Evolutionary conservation across 2,888 invertebrate genomes (phyloP), one percentile per base, ranked within the genome.

Genomic region (Sclerodermus sp.): DNA sequence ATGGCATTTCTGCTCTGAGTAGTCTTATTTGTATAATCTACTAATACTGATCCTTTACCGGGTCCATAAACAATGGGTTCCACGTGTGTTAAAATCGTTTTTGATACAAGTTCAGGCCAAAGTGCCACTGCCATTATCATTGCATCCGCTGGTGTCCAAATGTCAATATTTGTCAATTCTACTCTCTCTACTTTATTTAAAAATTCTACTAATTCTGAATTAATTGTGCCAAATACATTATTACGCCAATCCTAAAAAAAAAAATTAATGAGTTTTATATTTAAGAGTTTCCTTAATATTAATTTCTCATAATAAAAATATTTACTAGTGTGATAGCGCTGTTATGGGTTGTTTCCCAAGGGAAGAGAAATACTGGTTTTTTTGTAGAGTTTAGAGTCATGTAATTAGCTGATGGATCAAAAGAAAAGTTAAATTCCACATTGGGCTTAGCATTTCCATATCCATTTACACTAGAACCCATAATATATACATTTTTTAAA

Each of bases 361-460:
- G 82, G 1, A 82, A 58, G 8, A 85, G 51, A 8, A 13, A 45
- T 30, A 10, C 80, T 71, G 0, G 79, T 79, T 44, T 71, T 53
- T 74, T 42, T 8, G 23, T 41, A 3, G 57, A 76, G 68, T 79
- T 77, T 8, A 86, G 67, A 1, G 82, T 80, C 17, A 85, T 79
- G 31, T 74, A 74, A 17, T 84, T 84, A 2, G 85, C 82, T 58
- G 85, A 84, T 0, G 86, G 84, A 67, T 87, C 86, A 48, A 71
- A 72, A 43, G 70, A 66, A 59, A 86, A 85, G 69, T 87, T 87
- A 66, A 82, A 86, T 65, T 87, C 86, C 1, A 81, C 79, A 12
- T 79, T 69, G 1, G 78, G 72, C 1, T 61, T 59, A 6, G 62
- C 53, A 48, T 79, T 79, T 12, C 80, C 80, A 10, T 64, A 31